phyloP scores from a whole-genome alignment of 2,797 vertebrate species.

The Tragelaphus oryx region DNA sequence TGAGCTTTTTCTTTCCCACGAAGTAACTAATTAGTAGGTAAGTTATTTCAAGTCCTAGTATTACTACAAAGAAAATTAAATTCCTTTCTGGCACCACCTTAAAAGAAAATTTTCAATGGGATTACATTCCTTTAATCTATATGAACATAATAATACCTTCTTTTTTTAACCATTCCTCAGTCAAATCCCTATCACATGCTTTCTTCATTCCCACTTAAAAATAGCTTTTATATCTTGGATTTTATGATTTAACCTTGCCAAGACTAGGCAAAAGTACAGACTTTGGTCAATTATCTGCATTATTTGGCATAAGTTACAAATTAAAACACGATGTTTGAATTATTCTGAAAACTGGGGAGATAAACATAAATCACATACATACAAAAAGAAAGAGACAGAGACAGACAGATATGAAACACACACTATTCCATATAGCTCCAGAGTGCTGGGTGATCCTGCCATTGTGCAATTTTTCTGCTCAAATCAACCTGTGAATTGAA shows the following conservation, averaged over 20 bases:
- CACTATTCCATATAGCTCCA: neutral
- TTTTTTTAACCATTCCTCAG: neutral
- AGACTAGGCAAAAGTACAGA: neutral
- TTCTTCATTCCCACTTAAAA: slow-evolving; percentile 9
- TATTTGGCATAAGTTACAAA: neutral
- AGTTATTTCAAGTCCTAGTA: slow-evolving; percentile 56
- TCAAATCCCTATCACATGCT: neutral
- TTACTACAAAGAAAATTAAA: slow-evolving; percentile 66
- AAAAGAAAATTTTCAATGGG: slow-evolving; percentile 60
- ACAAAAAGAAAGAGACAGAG: neutral
- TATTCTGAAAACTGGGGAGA: neutral
- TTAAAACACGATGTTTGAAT: neutral
- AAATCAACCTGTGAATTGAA: neutral
- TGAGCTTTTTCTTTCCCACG: slow-evolving; percentile 57
- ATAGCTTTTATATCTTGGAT: slow-evolving; percentile 1
- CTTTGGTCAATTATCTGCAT: slow-evolving; percentile 29
- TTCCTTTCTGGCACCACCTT: slow-evolving; percentile 54
- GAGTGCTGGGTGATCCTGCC: neutral
- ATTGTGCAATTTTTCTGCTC: neutral
- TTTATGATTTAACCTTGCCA: neutral
- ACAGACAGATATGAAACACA: neutral
- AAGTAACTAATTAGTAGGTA: slow-evolving; percentile 59
- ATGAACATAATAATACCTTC: slow-evolving; percentile 53
- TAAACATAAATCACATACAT: neutral
- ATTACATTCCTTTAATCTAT: slow-evolving; percentile 58